Evolutionary conservation across 2,113 vertebrate species (phyloP).

Genomic region (Corapipo altera): DNA sequence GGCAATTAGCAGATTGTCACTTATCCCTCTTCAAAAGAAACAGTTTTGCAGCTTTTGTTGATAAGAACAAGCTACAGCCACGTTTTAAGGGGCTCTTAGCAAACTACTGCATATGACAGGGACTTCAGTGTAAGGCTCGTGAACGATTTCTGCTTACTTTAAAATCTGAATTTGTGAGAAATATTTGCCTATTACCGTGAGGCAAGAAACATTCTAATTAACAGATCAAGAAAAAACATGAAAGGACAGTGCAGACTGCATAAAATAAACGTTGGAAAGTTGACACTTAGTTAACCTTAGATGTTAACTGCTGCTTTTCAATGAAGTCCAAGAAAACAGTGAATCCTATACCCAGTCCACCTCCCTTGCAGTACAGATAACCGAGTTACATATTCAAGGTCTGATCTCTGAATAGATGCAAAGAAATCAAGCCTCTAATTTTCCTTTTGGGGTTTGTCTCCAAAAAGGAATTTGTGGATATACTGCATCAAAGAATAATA

Average conservation of each 20-base stretch:
- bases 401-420: not conserved
- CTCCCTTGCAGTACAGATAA: too few relatives aligned
- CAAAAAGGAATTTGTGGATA: not conserved
- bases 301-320: not conserved
- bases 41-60: conserved; percentile 1
- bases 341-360: not conserved
- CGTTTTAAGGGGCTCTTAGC: not conserved
- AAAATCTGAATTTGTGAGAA: not conserved
- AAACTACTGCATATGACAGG: not conserved
- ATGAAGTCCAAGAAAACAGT: not conserved
- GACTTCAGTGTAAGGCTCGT: not conserved
- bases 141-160: not conserved
- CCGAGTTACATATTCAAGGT: not conserved
- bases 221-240: not conserved
- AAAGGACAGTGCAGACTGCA: not conserved
- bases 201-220: not conserved
- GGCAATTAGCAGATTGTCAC: conserved; percentile 32
- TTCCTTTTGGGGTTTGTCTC: not conserved
- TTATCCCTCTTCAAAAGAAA: conserved; percentile 12
- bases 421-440: not conserved
- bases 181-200: not conserved
- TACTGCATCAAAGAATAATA: not conserved
- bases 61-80: not conserved
- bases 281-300: not conserved
- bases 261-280: not conserved